Base-by-base conservation (phyloP, 2,888 invertebrate genomes). In the Sarcophaga carnaria region DNA sequence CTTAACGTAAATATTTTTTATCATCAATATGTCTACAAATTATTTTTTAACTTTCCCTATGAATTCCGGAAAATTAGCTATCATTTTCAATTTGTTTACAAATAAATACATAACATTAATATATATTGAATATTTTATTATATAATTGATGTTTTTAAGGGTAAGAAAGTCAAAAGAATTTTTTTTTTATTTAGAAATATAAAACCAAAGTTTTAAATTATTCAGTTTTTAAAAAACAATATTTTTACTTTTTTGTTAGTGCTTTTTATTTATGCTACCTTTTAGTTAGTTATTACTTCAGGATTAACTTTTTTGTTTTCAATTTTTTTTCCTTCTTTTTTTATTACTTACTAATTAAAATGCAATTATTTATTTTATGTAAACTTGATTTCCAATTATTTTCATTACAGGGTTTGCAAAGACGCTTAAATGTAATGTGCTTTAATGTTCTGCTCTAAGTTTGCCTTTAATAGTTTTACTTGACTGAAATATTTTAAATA, bases 41-140 rank as follows among this genome's bases (percentile, higher is more conserved):
- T 37, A 37, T 37, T 37, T 37, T 8, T 37, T 37, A 37, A 37
- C 37, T 37, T 37, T 37, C 8, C 8, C 37, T 37, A 37, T 37
- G 37, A 37, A 37, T 10, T 37, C 37, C 2, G 37, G 37, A 37
- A 80, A 80, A 60, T 79, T 77, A 77, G 63, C 63, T 83, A 83
- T 67, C 0, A 8, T 37, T 37, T 74, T 85, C 74, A 71, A 62
- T 27, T 63, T 75, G 37, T 37, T 37, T 37, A 81, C 71, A 82
- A 85, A 87, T 87, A 87, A 71, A 82, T 85, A 86, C 10, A 78
- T 79, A 86, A 83, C 80, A 71, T 85, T 79, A 79, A 82, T 84
- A 81, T 87, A 80, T 78, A 78, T 69, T 78, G 45, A 80, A 76
- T 83, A 76, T 80, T 64, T 74, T 67, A 75, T 69, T 78, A 82